Base-by-base conservation (phyloP, 2,888 invertebrate species). In the Hyles lineata region DNA sequence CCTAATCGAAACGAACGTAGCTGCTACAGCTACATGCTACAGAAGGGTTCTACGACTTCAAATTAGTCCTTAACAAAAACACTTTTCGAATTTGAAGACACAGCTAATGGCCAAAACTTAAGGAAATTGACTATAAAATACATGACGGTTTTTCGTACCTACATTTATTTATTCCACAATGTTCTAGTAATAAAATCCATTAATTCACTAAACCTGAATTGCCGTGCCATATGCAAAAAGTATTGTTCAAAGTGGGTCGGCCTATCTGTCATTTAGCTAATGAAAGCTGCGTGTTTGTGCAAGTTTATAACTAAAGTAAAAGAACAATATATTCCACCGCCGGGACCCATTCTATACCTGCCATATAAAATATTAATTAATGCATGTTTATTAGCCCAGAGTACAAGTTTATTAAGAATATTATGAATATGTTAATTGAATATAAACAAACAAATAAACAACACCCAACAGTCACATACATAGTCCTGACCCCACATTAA, bases 201-300 rank as follows among this genome's bases (percentile, higher is more conserved):
- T 67, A 50, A 23, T 11, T 29, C n/a, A n/a, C 23, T 43, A 67
- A 9, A 43, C 5, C n/a, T 15, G 67, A 50, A 67, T 50, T 50
- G 67, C 15, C 50, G 23, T 23, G 23, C 1, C 23, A 67, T 55
- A n/a, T 43, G 23, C 11, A 50, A 50, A 63, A 67, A 50, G 43
- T 50, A 50, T 67, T 67, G 67, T 67, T 43, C 50, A 35, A 67
- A 23, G 67, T 67, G 43, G 67, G 67, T 50, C 50, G 43, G 67
- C 15, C 43, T 23, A 50, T 67, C 43, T 23, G 21, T 23, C 43
- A 67, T 67, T 67, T 67, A 67, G 50, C 50, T 67, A 67, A 67
- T 67, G 67, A 67, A 67, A 50, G 29, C 61, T 32, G 67, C 21
- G 35, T 63, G 63, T 63, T 63, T 63, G 21, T 21, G 15, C 15